Conservation (phyloP, 2,113 vertebrate genomes). For the Thalassoma bifasciatum region DNA sequence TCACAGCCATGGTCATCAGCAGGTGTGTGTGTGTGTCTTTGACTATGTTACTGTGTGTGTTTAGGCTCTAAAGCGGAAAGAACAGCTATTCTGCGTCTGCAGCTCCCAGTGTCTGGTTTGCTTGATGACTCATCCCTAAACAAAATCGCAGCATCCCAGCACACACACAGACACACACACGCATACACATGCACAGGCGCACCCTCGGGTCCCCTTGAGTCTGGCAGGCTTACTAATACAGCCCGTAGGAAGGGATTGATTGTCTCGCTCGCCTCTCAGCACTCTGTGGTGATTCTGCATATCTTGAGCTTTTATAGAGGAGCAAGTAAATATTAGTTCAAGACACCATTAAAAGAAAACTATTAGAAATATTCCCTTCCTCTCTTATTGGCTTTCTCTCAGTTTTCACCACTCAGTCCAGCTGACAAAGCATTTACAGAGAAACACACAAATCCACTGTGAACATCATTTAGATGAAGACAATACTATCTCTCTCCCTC, state of each 20-base stretch:
- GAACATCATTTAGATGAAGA: slow-evolving; percentile 20
- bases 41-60: slow-evolving; percentile 21
- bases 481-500: not conserved
- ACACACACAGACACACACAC: no score
- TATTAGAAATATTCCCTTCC: not conserved
- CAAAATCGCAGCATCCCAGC: slow-evolving; percentile 46
- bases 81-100: slow-evolving; percentile 34
- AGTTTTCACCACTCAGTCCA: not conserved
- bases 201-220: slow-evolving; percentile 40
- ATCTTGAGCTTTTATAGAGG: slow-evolving; percentile 2
- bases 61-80: slow-evolving; percentile 42
- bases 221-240: slow-evolving; percentile 28
- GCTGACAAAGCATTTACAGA: slow-evolving; percentile 12
- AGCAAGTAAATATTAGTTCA: not conserved
- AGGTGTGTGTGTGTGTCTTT: slow-evolving; percentile 82
- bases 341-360: not conserved
- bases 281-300: not conserved
- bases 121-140: slow-evolving; percentile 64
- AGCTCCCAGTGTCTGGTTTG: slow-evolving; percentile 50
- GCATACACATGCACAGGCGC: no score
- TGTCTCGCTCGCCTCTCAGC: slow-evolving; percentile 7
- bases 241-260: slow-evolving; percentile 14
- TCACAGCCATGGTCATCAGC: slow-evolving; percentile 99
- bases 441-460: not conserved
- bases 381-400: not conserved